Conservation (phyloP, 2,888 invertebrate genomes). For the Dolichopus griseipennis region DNA sequence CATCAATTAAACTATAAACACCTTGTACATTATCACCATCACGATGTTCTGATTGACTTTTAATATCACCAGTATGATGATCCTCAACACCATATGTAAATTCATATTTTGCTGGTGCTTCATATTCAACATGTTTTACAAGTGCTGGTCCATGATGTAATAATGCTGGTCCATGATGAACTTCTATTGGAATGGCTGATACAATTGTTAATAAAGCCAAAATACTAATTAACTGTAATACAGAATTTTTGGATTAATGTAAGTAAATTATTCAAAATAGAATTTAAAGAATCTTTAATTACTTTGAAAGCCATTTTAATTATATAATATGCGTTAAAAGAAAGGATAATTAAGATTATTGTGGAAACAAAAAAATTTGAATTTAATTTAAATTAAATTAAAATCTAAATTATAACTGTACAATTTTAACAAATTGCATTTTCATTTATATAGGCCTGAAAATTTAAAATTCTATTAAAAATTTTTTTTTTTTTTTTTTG, state of each 20-base stretch:
- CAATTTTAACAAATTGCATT: neutral
- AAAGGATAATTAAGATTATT: neutral
- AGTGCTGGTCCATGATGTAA: neutral
- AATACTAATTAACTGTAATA: neutral
- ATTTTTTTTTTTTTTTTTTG: no score
- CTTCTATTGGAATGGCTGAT: neutral
- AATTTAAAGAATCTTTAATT: neutral
- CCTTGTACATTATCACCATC: conserved; percentile 47
- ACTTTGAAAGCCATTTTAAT: conserved; percentile 3
- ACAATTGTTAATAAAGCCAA: neutral
- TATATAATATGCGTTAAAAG: neutral
- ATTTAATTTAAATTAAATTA: neutral
- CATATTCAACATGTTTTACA: conserved; percentile 23
- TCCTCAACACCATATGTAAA: conserved; percentile 44
- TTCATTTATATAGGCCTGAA: neutral
- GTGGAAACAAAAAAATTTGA: neutral
- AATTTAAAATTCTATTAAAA: no score
- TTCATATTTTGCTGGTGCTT: conserved; percentile 34
- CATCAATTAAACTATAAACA: conserved; percentile 45
- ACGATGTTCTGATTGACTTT: conserved; percentile 45
- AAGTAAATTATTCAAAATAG: no score
- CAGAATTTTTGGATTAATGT: no score
- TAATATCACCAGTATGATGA: conserved; percentile 45
- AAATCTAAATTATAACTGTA: conserved; percentile 3
- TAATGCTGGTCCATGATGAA: neutral